phyloP scores from a whole-genome alignment of 2,797 vertebrate species.

The Triplophysa bombifrons region DNA sequence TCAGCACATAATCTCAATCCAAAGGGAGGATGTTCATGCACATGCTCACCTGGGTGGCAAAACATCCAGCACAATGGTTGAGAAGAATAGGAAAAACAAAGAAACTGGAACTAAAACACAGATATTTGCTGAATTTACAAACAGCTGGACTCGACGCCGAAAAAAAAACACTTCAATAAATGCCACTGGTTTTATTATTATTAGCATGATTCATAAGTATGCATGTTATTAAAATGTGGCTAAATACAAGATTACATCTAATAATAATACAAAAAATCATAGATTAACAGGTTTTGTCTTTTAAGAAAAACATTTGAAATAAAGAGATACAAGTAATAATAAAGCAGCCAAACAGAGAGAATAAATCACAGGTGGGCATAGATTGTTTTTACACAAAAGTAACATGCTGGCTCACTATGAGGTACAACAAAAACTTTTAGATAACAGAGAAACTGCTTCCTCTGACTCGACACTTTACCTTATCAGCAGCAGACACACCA shows the following conservation, averaged over 20 bases:
- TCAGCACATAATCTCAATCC: too few relatives aligned
- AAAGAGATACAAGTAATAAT: neutral
- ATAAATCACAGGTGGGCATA: neutral
- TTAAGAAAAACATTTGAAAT: neutral
- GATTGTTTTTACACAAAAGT: neutral
- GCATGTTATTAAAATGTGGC: neutral
- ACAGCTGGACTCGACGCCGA: too few relatives aligned
- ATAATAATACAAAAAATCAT: neutral
- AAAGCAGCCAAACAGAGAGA: neutral
- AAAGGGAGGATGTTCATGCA: too few relatives aligned
- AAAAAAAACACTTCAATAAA: neutral
- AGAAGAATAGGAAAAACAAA: too few relatives aligned
- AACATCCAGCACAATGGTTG: too few relatives aligned
- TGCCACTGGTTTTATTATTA: neutral
- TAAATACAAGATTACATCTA: neutral
- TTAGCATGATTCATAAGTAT: neutral
- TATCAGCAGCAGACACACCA: neutral
- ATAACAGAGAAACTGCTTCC: conserved; percentile 32
- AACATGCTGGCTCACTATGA: conserved; percentile 15
- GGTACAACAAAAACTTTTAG: conserved; percentile 7
- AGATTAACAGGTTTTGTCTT: neutral
- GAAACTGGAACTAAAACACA: too few relatives aligned
- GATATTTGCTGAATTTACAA: too few relatives aligned
- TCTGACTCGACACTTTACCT: conserved; percentile 37
- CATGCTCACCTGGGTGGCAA: too few relatives aligned